Percentiles rank a stretch among this genome's conserved stretches.
Evolutionary conservation across 2,797 vertebrate genomes (phyloP).

Genomic region (Myripristis jacobus): DNA sequence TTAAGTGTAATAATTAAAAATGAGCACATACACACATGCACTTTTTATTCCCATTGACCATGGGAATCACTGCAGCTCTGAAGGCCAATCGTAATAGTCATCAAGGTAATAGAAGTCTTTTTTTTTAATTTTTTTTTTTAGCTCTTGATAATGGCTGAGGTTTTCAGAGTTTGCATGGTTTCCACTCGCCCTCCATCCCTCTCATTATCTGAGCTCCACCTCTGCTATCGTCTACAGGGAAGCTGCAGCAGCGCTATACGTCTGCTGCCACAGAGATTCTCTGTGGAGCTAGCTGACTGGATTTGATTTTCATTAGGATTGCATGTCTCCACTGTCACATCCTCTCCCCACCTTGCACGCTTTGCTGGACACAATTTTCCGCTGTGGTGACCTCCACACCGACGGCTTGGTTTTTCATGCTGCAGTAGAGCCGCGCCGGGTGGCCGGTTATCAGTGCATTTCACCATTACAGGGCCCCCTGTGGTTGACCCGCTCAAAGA

Average conservation of each 20-base stretch:
- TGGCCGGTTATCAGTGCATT: conserved; percentile 75
- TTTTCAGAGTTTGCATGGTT: too few species aligned
- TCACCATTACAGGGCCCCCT: conserved; percentile 55
- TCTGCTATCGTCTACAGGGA: conserved; percentile 54
- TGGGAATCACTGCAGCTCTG: too few species aligned
- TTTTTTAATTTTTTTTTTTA: conserved; percentile 19
- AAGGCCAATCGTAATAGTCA: background rate
- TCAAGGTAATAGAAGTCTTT: conserved; percentile 10
- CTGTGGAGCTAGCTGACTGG: conserved; percentile 63
- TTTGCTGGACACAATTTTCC: conserved; percentile 86
- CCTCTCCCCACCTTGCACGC: conserved; percentile 75
- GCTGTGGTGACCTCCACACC: conserved; percentile 69
- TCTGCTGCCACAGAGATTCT: conserved; percentile 46
- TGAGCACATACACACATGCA: too few species aligned
- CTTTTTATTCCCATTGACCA: too few species aligned
- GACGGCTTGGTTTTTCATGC: conserved; percentile 72
- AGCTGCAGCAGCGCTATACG: conserved; percentile 34
- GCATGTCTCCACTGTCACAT: conserved; percentile 82
- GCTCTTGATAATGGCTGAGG: background rate
- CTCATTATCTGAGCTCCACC: conserved; percentile 53
- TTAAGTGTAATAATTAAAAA: too few species aligned
- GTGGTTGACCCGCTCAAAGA: conserved; percentile 65
- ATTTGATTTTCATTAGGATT: conserved; percentile 86
- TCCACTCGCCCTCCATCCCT: conserved; percentile 11
- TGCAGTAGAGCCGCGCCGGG: conserved; percentile 63